phyloP scores from a whole-genome alignment of 2,888 invertebrate species.

The Perizoma affinitatum region DNA sequence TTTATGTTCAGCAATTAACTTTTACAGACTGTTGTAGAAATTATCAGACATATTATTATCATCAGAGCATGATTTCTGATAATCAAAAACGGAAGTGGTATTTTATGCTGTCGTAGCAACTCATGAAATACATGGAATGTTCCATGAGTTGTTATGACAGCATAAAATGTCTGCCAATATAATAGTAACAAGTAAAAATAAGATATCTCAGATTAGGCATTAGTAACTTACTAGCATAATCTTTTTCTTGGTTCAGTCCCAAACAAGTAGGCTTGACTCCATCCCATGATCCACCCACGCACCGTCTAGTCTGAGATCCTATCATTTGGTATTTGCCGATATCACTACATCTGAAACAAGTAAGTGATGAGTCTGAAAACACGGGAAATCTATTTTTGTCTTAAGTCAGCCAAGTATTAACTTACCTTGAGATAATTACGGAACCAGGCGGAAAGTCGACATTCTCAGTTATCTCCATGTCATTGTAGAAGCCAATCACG shows the following conservation, averaged over 20 bases:
- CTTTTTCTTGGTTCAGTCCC: constrained; percentile 93
- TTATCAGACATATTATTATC: no score
- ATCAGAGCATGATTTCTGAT: no score
- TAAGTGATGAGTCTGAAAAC: neutral
- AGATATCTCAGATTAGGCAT: no score
- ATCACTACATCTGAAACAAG: constrained; percentile 87
- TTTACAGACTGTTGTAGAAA: no score
- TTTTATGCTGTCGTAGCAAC: no score
- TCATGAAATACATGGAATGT: no score
- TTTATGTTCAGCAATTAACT: no score
- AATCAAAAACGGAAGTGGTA: no score
- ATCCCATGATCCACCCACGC: constrained; percentile 92
- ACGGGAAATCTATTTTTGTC: no score
- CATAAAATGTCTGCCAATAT: no score
- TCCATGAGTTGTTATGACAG: no score
- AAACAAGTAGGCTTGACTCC: constrained; percentile 90
- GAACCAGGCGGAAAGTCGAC: constrained; percentile 92
- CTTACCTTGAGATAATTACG: constrained; percentile 85
- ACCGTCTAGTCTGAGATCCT: constrained; percentile 89
- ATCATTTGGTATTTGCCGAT: constrained; percentile 94
- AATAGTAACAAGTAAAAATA: no score
- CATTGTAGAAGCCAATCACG: constrained; percentile 92
- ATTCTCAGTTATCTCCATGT: constrained; percentile 89
- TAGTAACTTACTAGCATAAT: constrained; percentile 90
- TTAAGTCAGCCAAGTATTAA: neutral